Base-by-base conservation (phyloP, 1,140 invertebrate species). In the Bombus pascuorum region DNA sequence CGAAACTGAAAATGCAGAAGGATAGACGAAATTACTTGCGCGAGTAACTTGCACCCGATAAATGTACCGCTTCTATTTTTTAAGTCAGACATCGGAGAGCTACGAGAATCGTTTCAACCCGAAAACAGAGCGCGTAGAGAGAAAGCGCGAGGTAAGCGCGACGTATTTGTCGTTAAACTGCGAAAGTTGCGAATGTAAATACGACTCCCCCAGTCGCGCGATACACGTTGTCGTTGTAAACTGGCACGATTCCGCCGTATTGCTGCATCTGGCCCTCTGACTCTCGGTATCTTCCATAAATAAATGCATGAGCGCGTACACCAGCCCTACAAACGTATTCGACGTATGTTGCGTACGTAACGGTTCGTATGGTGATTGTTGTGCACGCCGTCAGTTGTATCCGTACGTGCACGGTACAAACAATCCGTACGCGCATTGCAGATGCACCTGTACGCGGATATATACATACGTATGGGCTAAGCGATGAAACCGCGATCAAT, bases 131-230 rank as follows among this genome's bases (percentile, higher is more conserved):
- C 47, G 47, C 47, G 47, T 13, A 42, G 5, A 53, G 37, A 47
- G 22, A 68, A n/a, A n/a, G 1, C 8, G 18, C 59, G 42, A n/a
- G 72, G 32, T 59, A 71, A 66, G 15, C 66, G 34, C 18, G 32
- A 28, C 86, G 82, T 92, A 93, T 90, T 84, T 83, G 76, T 57
- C 86, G 89, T 89, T 91, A 93, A 93, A 90, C 91, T 90, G 83
- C 89, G 89, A 94, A 94, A 93, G 93, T 94, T 93, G 91, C 91
- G 86, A 91, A 94, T 94, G 93, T 92, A 94, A 92, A 94, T 94
- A 83, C 81, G 84, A 78, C 79, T 77, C 39, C n/a, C 73, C 59
- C 62, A n/a, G 78, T 75, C 9, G 74, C 65, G 86, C 89, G 89
- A 89, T 89, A 91, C 86, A 90, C 83, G 73, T 76, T 86, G 87